Evolutionary conservation across 2,797 vertebrate genomes (phyloP).

Genomic region (Toxotes lorentzi): DNA sequence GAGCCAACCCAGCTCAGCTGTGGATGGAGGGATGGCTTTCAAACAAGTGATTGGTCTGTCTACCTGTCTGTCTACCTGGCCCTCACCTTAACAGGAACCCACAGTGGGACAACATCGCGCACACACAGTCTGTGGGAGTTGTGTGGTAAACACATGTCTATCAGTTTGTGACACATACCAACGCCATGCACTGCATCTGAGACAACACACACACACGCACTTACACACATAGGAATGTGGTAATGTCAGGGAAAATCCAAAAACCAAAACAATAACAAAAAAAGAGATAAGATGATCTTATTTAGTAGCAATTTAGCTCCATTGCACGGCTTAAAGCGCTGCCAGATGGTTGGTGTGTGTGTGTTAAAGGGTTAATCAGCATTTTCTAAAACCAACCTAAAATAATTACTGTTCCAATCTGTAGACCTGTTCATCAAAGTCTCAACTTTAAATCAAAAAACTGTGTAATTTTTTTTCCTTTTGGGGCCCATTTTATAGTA

Average conservation of each 20-base stretch:
- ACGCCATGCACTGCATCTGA: constrained; percentile 42
- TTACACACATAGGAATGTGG: constrained; percentile 14
- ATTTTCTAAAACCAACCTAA: background rate
- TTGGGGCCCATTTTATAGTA: background rate
- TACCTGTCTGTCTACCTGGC: constrained; percentile 56
- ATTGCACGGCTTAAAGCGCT: background rate
- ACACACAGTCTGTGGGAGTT: constrained; percentile 33
- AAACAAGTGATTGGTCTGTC: constrained; percentile 68
- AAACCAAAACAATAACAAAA: background rate
- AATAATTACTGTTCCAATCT: background rate
- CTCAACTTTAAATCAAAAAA: background rate
- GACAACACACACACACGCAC: constrained; percentile 22
- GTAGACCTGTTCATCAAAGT: background rate
- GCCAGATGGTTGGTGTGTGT: background rate
- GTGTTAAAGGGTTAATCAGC: background rate
- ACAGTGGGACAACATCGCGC: constrained; percentile 31
- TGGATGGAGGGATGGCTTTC: constrained; percentile 51
- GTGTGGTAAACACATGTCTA: constrained; percentile 63
- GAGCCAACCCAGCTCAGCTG: constrained; percentile 45
- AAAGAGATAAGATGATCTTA: background rate
- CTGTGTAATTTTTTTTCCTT: background rate
- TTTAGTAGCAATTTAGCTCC: background rate
- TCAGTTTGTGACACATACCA: constrained; percentile 52
- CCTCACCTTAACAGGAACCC: constrained; percentile 52
- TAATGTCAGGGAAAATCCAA: background rate